Evolutionary conservation across 2,888 invertebrate genomes (phyloP), one percentile per base, ranked within the genome.

Genomic region (Eupeodes luniger): DNA sequence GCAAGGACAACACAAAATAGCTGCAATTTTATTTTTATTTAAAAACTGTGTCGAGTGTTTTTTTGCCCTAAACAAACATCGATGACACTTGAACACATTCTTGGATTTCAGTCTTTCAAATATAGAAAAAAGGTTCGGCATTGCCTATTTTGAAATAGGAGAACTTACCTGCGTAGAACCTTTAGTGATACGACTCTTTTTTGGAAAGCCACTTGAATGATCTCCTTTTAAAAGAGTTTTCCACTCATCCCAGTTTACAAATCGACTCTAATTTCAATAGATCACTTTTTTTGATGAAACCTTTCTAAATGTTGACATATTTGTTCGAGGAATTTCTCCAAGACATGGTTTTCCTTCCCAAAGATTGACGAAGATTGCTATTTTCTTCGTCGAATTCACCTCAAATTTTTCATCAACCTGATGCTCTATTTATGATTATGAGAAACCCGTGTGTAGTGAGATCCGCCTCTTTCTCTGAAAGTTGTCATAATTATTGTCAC

Each of bases 401-500:
- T 27, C 5, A 4, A 9, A 19, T 36, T 16, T 36, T 44, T 14
- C 36, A 40, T 57, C 70, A 82, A 82, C 75, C 75, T 79, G 82
- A 82, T 75, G 75, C 75, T 79, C 74, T 51, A 82, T 85, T 76
- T 79, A 51, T 75, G 27, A 27, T 27, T 27, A 4, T 16, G 59
- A 27, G 27, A 34, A 12, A 5, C 9, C 57, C 47, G 59, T 66
- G 70, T 76, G 61, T 61, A 14, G 59, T 70, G 64, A 70, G 82
- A 87, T 81, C 79, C 75, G 59, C 53, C 72, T 66, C 61, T 82
- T 76, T 76, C 14, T 53, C 57, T 61, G 57, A 83, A 72, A 70
- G 14, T 81, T 84, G 87, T 87, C 87, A 87, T 87, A 87, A 87
- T 84, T 72, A 59, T 72, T 87, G 80, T 81, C 87, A 77, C 76